A percentile compares a stretch with the other conserved stretches of the same genome.
Conservation (phyloP, 2,797 vertebrate genomes). For the Chlorospingus flavigularis region DNA sequence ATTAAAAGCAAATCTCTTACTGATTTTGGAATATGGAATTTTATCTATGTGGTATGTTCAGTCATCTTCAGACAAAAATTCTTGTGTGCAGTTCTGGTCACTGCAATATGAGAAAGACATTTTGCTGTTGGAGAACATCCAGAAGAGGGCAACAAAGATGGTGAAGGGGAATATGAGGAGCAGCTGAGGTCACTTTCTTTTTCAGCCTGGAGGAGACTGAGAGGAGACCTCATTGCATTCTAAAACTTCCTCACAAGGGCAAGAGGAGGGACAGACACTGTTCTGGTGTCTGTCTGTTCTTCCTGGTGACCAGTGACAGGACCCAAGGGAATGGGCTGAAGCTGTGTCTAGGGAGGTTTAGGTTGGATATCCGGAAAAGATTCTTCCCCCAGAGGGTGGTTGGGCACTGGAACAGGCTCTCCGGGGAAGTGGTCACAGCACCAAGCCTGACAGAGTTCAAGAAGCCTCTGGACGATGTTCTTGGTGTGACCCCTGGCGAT, state of each 20-base stretch:
- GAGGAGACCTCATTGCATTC: neutral
- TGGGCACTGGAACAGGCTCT: neutral
- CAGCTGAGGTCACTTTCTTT: neutral
- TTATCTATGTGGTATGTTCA: neutral
- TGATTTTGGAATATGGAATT: neutral
- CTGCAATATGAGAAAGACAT: neutral
- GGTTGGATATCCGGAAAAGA: neutral
- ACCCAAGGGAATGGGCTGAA: neutral
- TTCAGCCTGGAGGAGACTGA: neutral
- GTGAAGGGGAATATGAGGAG: neutral
- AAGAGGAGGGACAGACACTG: neutral
- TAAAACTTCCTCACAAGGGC: neutral
- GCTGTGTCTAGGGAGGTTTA: neutral
- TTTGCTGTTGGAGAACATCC: neutral
- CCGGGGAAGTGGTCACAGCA: neutral
- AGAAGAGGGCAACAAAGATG: neutral
- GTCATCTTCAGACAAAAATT: neutral
- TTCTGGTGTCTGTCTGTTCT: no score
- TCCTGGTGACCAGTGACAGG: no score
- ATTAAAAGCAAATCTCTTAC: neutral
- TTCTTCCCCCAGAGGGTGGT: rapidly evolving
- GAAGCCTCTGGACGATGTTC: neutral
- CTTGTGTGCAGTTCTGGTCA: neutral
- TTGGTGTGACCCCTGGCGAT: neutral
- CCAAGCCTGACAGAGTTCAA: neutral